Conservation (phyloP, 2,888 invertebrate species). For the Hesperia comma region DNA sequence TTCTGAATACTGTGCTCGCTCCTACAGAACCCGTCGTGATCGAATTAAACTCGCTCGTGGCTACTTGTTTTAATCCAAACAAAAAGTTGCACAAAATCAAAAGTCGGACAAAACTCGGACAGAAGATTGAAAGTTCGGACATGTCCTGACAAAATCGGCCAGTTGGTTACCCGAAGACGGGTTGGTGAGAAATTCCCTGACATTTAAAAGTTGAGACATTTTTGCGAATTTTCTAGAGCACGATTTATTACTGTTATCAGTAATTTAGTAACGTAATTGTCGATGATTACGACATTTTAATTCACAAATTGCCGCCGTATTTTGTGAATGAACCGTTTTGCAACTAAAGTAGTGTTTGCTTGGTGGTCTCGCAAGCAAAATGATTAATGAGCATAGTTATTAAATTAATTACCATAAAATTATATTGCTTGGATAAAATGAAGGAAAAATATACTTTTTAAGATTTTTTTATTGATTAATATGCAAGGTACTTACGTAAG, state of each 20-base stretch:
- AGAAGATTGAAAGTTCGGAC: no score
- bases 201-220: constrained; percentile 32
- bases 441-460: no score
- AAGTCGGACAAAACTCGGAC: no score
- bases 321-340: constrained; percentile 22
- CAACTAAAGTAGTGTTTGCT: background rate
- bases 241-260: constrained; percentile 33
- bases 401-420: background rate
- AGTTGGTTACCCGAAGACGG: background rate
- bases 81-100: no score
- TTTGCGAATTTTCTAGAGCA: constrained; percentile 25
- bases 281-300: constrained; percentile 25
- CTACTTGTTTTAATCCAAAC: no score
- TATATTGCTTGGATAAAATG: background rate
- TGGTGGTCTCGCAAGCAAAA: constrained; percentile 12
- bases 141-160: no score
- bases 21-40: no score
- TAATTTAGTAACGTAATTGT: constrained; percentile 23
- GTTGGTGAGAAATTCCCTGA: constrained; percentile 10
- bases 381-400: constrained; percentile 6
- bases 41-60: no score
- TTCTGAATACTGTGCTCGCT: no score
- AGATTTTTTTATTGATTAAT: no score
- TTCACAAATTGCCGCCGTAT: constrained; percentile 24
- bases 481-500: no score